Evolutionary conservation across 2,888 invertebrate species (phyloP).

Genomic region (Neria commutata): DNA sequence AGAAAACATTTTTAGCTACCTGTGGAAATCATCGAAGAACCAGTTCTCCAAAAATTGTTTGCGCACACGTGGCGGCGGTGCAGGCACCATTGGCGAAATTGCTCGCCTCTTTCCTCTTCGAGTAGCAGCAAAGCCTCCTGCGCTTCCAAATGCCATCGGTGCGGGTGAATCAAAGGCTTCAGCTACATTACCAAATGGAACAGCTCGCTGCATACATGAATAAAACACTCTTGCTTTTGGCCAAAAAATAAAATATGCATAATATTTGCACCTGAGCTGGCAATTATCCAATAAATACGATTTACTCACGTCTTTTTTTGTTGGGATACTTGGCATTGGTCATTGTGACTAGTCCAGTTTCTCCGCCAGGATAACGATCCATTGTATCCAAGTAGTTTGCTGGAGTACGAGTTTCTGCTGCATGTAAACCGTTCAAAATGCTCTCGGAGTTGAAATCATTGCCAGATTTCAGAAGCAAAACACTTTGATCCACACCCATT

Average conservation of each 20-base stretch:
- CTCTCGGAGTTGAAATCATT: slow-evolving; percentile 56
- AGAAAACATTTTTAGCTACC: slow-evolving; percentile 10
- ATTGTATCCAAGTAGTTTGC: slow-evolving; percentile 53
- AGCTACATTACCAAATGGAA: too few relatives aligned
- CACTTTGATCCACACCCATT: slow-evolving; percentile 81
- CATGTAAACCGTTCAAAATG: neutral
- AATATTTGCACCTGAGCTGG: too few relatives aligned
- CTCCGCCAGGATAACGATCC: slow-evolving; percentile 53
- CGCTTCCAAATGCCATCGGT: neutral
- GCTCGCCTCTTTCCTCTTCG: neutral
- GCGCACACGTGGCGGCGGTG: slow-evolving; percentile 43
- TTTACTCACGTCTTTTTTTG: neutral
- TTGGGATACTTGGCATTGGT: slow-evolving; percentile 25
- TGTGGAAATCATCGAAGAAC: slow-evolving; percentile 66
- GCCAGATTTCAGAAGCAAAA: slow-evolving; percentile 70
- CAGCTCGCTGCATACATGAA: too few relatives aligned
- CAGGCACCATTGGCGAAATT: neutral
- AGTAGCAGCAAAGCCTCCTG: slow-evolving; percentile 10
- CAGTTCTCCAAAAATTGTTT: slow-evolving; percentile 67
- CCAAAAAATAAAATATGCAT: neutral
- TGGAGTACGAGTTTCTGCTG: neutral
- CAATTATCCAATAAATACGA: too few relatives aligned
- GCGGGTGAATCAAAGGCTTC: neutral
- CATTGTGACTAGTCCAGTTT: slow-evolving; percentile 52
- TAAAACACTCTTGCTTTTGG: neutral